phyloP scores from a whole-genome alignment of 2,797 vertebrate genomes.

The Phoebastria nigripes region DNA sequence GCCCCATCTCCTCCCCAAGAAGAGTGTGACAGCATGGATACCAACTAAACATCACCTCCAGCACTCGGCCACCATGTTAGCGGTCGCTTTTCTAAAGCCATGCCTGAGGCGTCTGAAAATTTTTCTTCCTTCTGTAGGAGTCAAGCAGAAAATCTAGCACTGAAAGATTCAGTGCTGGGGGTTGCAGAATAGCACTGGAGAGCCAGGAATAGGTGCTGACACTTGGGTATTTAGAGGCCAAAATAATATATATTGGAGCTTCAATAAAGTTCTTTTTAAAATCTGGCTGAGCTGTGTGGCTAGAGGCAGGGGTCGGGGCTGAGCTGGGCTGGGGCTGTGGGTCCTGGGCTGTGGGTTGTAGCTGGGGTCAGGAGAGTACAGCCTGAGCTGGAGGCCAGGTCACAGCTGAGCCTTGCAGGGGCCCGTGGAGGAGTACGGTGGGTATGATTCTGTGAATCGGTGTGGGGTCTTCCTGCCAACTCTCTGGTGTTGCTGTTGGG shows the following conservation, averaged over 20 bases:
- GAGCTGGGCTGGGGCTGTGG: background rate
- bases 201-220: conserved; percentile 52
- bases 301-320: conserved; percentile 9
- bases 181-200: conserved; percentile 37
- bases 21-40: conserved; percentile 77
- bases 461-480: background rate
- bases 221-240: conserved; percentile 56
- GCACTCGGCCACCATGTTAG: background rate
- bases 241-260: conserved; percentile 64
- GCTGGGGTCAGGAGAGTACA: background rate
- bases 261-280: conserved; percentile 67
- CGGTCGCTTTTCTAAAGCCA: background rate
- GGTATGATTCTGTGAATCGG: conserved; percentile 17
- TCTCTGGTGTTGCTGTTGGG: background rate
- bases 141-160: conserved; percentile 26
- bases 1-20: conserved; percentile 43
- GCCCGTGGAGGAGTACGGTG: background rate
- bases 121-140: conserved; percentile 51
- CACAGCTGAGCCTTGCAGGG: background rate
- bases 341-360: background rate
- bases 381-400: background rate
- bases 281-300: conserved; percentile 55
- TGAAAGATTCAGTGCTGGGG: background rate
- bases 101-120: conserved; percentile 28
- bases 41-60: conserved; percentile 64